Base-by-base conservation (phyloP, 2,113 vertebrate genomes). In the Barnardius zonarius region DNA sequence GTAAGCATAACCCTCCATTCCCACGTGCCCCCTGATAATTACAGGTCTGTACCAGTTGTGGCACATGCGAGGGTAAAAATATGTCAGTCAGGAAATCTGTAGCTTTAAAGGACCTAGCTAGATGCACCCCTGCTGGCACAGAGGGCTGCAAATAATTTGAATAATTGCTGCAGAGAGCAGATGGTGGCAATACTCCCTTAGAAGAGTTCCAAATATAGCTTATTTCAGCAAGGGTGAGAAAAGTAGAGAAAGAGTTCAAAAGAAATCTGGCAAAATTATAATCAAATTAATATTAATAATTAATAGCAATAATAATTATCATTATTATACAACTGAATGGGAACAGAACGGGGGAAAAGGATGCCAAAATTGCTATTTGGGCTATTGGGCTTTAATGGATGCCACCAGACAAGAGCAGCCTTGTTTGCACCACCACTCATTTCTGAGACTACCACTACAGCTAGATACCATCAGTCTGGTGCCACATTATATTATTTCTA, bases 111-210 rank as follows among this genome's bases (percentile, higher is more conserved):
- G 44, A 74, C 55, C 66, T 57, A 2, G 2, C 61, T 95, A 68
- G 73, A 75, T 75, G 84, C 69, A 84, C 69, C 69, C 48, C 68
- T 94, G 66, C 80, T 84, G 52, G 92, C 79, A 76, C 52, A 86
- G 57, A 70, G 55, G 52, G 22, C 37, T 93, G 86, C 66, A 95
- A 94, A 90, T 86, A 88, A 93, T 82, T 72, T 90, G 57, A 93
- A 73, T 93, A 94, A 86, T 88, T 92, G 86, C 80, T 72, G 48
- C 80, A 91, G 62, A 88, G 52, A 92, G 44, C 90, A 94, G 86
- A 91, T 92, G 86, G 86, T 37, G 88, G 73, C 88, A 95, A 92
- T 44, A 90, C 5, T 68, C 61, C 35, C 54, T 48, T 68, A 88
- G 72, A 90, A 94, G 22, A 81, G 16, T 63, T 80, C 64, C 55